phyloP scores from a whole-genome alignment of 2,888 invertebrate genomes.

The Hemicrepidius hirtus region DNA sequence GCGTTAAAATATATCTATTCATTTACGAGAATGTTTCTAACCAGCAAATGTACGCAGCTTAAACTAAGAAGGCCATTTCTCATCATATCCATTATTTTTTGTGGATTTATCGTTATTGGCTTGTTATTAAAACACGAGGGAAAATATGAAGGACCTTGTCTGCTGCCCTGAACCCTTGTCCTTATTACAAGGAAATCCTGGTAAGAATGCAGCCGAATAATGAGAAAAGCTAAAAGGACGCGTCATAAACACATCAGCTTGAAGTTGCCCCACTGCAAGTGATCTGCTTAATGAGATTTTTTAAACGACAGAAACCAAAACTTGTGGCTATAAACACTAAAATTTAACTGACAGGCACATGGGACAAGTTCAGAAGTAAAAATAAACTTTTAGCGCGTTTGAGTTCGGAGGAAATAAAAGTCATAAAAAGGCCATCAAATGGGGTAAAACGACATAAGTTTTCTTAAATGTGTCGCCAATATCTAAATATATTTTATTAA shows the following conservation, averaged over 20 bases:
- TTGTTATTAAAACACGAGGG: too few relatives aligned
- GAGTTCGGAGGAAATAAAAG: conserved; percentile 12
- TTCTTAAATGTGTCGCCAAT: conserved; percentile 39
- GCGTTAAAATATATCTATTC: background rate
- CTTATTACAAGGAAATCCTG: background rate
- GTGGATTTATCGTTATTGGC: too few relatives aligned
- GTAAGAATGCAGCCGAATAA: conserved; percentile 9
- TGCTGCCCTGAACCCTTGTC: background rate
- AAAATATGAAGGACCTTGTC: too few relatives aligned
- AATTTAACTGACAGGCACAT: conserved; percentile 21
- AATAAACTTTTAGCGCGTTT: conserved; percentile 19
- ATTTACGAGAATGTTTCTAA: too few relatives aligned
- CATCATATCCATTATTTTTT: too few relatives aligned
- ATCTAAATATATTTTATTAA: conserved; percentile 40
- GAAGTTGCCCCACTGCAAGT: conserved; percentile 5
- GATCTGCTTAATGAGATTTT: conserved; percentile 14
- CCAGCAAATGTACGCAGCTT: too few relatives aligned
- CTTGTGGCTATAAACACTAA: conserved; percentile 13
- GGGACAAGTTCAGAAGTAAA: conserved; percentile 19
- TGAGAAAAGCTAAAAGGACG: conserved; percentile 1
- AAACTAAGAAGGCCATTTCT: too few relatives aligned
- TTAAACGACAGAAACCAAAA: conserved; percentile 18
- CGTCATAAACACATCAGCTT: conserved; percentile 1
- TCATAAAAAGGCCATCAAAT: conserved; percentile 33
- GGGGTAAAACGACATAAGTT: conserved; percentile 28